Evolutionary conservation across 1,140 invertebrate genomes (phyloP).

Genomic region (Vanessa tameamea): DNA sequence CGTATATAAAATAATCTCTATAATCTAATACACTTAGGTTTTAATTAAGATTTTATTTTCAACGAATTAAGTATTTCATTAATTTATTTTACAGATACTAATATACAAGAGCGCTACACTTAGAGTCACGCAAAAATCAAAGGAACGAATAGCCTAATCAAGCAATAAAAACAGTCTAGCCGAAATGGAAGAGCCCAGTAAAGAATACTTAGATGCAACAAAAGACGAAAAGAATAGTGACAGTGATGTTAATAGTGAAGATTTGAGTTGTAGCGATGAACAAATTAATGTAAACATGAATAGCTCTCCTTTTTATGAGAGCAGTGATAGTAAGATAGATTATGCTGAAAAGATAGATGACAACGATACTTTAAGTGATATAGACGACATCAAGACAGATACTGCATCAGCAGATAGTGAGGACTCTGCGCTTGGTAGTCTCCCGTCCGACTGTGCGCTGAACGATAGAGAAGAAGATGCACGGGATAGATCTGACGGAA

Average conservation of each 20-base stretch:
- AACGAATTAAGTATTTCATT: too few species aligned
- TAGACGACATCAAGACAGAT: constrained; percentile 80
- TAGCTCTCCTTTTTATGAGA: constrained; percentile 78
- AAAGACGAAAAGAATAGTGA: constrained; percentile 70
- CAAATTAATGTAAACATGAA: constrained; percentile 65
- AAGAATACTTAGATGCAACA: constrained; percentile 51
- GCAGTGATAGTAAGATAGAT: constrained; percentile 75
- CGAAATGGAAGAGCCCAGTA: constrained; percentile 42
- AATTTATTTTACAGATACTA: constrained; percentile 42
- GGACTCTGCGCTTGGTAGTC: constrained; percentile 77
- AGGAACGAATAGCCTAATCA: constrained; percentile 15
- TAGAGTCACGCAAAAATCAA: constrained; percentile 19
- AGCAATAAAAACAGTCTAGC: constrained; percentile 40
- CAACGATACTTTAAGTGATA: constrained; percentile 77
- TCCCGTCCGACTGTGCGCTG: constrained; percentile 64
- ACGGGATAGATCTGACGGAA: constrained; percentile 86
- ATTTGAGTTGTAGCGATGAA: constrained; percentile 68
- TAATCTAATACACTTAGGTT: too few species aligned
- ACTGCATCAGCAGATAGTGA: constrained; percentile 79
- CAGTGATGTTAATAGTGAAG: constrained; percentile 71
- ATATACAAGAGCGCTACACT: constrained; percentile 40
- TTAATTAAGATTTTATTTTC: too few species aligned
- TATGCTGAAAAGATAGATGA: constrained; percentile 76
- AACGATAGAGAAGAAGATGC: constrained; percentile 75
- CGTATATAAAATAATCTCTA: too few species aligned